Percentiles rank a stretch among this genome's conserved stretches.
phyloP scores from a whole-genome alignment of 53 echinoderm and acorn worm genomes.

The Apostichopus leukothele region DNA sequence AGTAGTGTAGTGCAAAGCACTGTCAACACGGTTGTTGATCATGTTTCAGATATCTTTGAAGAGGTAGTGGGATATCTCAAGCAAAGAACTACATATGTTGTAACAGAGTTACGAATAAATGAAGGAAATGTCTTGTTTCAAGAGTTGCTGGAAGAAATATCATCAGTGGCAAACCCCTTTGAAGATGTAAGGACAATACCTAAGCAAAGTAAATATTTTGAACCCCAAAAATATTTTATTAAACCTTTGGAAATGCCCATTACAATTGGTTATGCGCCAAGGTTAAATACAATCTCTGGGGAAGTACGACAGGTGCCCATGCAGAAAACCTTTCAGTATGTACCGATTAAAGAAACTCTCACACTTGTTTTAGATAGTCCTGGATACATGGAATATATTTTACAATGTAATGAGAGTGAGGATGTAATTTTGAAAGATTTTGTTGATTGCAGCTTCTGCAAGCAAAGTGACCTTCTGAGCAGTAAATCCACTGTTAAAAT shows the following conservation, averaged over 20 bases:
- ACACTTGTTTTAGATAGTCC: conserved; percentile 11
- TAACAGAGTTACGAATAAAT: neutral
- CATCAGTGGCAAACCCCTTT: conserved; percentile 27
- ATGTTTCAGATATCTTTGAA: conserved; percentile 20
- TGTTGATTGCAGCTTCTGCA: conserved; percentile 21
- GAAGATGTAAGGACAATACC: conserved; percentile 13
- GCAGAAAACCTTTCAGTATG: conserved; percentile 20
- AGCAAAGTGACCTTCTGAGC: conserved; percentile 23
- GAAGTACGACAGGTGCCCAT: conserved; percentile 30
- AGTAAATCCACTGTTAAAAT: conserved; percentile 1
- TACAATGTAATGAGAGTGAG: conserved; percentile 3
- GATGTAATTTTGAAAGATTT: conserved; percentile 34
- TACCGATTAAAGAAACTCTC: conserved; percentile 21
- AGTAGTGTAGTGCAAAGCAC: conserved; percentile 43
- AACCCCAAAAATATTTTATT: conserved; percentile 26
- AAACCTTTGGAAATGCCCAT: conserved; percentile 24
- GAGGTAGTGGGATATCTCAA: conserved; percentile 23
- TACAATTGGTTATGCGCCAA: conserved; percentile 46
- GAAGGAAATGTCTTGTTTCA: neutral
- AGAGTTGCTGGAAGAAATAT: conserved; percentile 8
- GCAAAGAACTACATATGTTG: neutral
- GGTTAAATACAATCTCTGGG: conserved; percentile 25
- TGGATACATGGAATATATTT: conserved; percentile 40
- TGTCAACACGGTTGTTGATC: conserved; percentile 44
- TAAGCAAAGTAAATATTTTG: conserved; percentile 3